Evolutionary conservation across 2,113 vertebrate genomes (phyloP).

Genomic region (Opisthocomus hoazin): DNA sequence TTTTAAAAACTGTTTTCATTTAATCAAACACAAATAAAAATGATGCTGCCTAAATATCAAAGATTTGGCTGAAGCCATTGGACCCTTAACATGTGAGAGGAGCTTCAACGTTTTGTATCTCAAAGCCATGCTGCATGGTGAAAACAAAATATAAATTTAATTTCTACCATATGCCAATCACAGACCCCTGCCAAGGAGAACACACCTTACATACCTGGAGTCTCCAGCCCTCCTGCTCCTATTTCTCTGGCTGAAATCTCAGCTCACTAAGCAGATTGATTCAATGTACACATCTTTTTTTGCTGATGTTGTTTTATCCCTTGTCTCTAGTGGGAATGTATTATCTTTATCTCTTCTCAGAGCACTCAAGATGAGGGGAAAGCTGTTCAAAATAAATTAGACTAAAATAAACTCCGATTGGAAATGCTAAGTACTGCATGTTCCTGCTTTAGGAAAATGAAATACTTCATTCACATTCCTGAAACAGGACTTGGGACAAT

Average conservation of each 20-base stretch:
- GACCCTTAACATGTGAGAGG: background rate
- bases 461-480: slow-evolving; percentile 54
- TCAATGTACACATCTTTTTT: background rate
- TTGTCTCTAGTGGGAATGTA: slow-evolving; percentile 52
- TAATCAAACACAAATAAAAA: background rate
- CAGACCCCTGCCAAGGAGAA: background rate
- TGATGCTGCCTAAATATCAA: background rate
- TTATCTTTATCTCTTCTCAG: slow-evolving; percentile 58
- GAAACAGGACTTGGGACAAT: slow-evolving; percentile 48
- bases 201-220: background rate
- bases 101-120: background rate
- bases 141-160: background rate
- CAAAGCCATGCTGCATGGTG: background rate
- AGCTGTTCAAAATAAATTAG: slow-evolving; percentile 67
- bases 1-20: background rate
- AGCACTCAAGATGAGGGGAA: slow-evolving; percentile 55
- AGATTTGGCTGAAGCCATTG: background rate
- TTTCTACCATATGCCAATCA: background rate
- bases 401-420: slow-evolving; percentile 62
- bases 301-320: slow-evolving; percentile 48
- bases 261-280: background rate
- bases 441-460: slow-evolving; percentile 60
- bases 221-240: background rate
- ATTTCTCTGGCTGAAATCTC: background rate
- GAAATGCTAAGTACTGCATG: slow-evolving; percentile 65